Percentiles rank a stretch among this genome's conserved stretches.
These are phyloP conservation scores for Trematomus bernacchii DNA, from an alignment of 2,797 vertebrate species.

Conservation along the genomic window DNA sequence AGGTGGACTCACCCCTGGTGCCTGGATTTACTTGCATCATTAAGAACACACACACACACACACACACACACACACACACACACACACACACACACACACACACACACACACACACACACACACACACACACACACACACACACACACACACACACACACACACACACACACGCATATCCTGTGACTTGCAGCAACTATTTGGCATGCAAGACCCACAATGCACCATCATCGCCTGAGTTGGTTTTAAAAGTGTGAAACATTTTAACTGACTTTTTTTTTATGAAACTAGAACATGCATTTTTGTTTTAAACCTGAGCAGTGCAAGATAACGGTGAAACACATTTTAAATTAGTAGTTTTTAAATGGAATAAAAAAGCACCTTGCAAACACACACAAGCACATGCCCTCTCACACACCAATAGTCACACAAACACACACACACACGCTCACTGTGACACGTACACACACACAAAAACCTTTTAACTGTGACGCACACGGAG, in stretches of 20 bases:
- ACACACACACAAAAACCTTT: slow-evolving; percentile 67
- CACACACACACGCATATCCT: slow-evolving; percentile 22
- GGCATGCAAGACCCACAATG: slow-evolving; percentile 1
- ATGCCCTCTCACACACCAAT: slow-evolving; percentile 25
- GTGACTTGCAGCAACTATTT: slow-evolving; percentile 24
- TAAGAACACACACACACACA: too few relatives aligned
- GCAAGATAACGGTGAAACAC: slow-evolving; percentile 18
- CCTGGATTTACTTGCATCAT: slow-evolving; percentile 26
- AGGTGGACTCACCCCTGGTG: not conserved
- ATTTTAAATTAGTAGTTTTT: slow-evolving; percentile 29
- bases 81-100: too few relatives aligned
- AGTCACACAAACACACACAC: slow-evolving; percentile 45
- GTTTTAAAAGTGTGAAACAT: not conserved
- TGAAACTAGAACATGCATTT: not conserved
- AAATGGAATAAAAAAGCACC: slow-evolving; percentile 35
- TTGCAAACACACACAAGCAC: slow-evolving; percentile 46
- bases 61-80: slow-evolving; percentile 13
- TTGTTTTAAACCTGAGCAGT: not conserved
- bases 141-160: slow-evolving; percentile 14
- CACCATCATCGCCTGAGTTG: not conserved
- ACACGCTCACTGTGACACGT: slow-evolving; percentile 30
- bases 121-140: slow-evolving; percentile 11
- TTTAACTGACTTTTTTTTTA: not conserved
- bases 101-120: not conserved
- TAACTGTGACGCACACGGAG: slow-evolving; percentile 81